Evolutionary conservation across 2,797 vertebrate genomes (phyloP), one percentile per base, ranked within the genome.

Genomic region (Cygnus olor): DNA sequence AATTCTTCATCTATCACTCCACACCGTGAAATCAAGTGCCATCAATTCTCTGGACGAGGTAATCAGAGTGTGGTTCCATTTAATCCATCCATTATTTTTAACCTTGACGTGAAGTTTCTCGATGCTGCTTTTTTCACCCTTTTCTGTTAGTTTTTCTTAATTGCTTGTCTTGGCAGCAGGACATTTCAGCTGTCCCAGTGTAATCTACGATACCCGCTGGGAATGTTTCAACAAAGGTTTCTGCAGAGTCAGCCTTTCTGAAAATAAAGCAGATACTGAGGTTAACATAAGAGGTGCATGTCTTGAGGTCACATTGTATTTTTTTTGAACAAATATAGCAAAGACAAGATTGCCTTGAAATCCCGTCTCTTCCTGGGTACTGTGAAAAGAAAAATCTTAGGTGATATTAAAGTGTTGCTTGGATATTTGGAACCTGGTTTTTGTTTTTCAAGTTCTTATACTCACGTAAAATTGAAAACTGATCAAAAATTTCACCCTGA

Each of bases 171-270:
- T 96, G 90, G 95, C 95, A 95, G 85, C 85, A 47, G 94, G 85
- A 88, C 44, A 4, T 30, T 54, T 82, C 80, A 42, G 82, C 88
- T 90, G 69, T 93, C 93, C 90, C 74, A 17, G n/a, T 71, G 91
- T 77, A 88, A 95, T 84, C 77, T 76, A 42, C 77, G 90, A 54
- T 80, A 63, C 94, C 94, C 89, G 56, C 91, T 78, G 97, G 95
- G 93, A 85, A 44, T 13, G 82, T 40, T 94, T 73, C 90, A 61
- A 73, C 89, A 86, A 80, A 86, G 73, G 53, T 22, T 91, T 93
- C 88, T 96, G 95, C 93, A 2, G 85, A 95, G 54, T 97, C 95
- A 95, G 95, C 90, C 42, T 25, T 72, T 85, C 90, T 82, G 89
- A 72, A 94, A 90, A 95, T 92, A 93, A 94, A 92, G 86, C 92